phyloP scores from a whole-genome alignment of 2,797 vertebrate genomes.

The Pantherophis alleghaniensis region DNA sequence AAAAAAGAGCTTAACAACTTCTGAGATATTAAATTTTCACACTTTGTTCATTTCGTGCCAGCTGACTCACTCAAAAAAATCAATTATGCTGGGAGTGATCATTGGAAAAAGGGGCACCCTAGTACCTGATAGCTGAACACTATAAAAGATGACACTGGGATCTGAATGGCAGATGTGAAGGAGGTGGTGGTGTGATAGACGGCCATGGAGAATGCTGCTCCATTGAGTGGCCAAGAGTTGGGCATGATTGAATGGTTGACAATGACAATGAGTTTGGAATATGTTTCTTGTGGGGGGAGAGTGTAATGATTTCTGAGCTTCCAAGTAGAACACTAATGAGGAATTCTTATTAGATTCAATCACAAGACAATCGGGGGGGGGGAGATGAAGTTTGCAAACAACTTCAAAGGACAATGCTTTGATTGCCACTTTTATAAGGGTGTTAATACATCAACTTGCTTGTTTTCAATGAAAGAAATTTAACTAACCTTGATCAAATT shows the following conservation, averaged over 20 bases:
- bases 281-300: not conserved
- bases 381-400: not conserved
- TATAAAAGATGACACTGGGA: not conserved
- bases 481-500: not conserved
- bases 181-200: not conserved
- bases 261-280: not conserved
- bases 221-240: not conserved
- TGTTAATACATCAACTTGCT: not conserved
- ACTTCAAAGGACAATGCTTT: not conserved
- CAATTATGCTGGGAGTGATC: not conserved
- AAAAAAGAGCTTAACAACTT: not conserved
- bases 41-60: not conserved
- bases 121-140: not conserved
- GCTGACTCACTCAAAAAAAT: not conserved
- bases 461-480: not conserved
- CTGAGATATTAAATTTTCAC: not conserved
- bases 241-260: not conserved
- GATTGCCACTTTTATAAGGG: not conserved
- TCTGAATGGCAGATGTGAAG: not conserved
- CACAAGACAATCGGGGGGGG: not conserved
- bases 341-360: slow-evolving; percentile 9
- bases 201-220: not conserved
- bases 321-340: not conserved
- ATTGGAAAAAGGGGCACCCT: not conserved
- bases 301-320: slow-evolving; percentile 11